Evolutionary conservation across 2,113 vertebrate species (phyloP), one percentile per base, ranked within the genome.

Genomic region (Tychaedon coryphoeus): DNA sequence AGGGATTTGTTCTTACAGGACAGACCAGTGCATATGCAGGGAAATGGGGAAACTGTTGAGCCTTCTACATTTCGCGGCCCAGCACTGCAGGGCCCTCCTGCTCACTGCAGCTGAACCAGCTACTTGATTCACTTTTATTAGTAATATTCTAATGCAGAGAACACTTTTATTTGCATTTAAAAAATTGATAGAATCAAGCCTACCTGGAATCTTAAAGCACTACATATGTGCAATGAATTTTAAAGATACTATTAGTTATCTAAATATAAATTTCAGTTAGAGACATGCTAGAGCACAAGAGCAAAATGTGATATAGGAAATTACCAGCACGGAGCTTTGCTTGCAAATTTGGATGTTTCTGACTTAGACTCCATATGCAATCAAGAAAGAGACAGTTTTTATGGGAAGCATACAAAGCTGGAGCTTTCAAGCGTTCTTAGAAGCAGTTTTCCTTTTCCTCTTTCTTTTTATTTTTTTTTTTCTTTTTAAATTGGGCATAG

Each of bases 381-480:
- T 47, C 40, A 56, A 60, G 25, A 60, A 34, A 57, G 26, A 56
- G 9, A 15, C 5, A 48, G 5, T n/a, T 70, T 74, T 8, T 86
- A n/a, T 56, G 23, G 60, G 25, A 69, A 73, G 60, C 12, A n/a
- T 5, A 7, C 4, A 12, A 47, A 50, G 22, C 5, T 58, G 18
- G 10, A 81, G 25, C 16, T 88, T 50, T 45, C 17, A 76, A 43
- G 5, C 13, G 20, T 20, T 76, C 48, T 76, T 57, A 48, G 31
- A 72, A 62, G 19, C 13, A 72, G 9, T 64, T 77, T 53, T 4
- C 0, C 1, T 69, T 26, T 36, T 22, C 6, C 1, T 42, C 19
- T 53, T 8, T 14, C 25, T 23, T 23, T 10, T 36, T 20, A n/a
- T 19, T 7, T 10, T 12, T 33, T 31, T 70, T 9, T 24, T 22